Conservation (phyloP, 2,888 invertebrate genomes). For the Drosophila testacea region DNA sequence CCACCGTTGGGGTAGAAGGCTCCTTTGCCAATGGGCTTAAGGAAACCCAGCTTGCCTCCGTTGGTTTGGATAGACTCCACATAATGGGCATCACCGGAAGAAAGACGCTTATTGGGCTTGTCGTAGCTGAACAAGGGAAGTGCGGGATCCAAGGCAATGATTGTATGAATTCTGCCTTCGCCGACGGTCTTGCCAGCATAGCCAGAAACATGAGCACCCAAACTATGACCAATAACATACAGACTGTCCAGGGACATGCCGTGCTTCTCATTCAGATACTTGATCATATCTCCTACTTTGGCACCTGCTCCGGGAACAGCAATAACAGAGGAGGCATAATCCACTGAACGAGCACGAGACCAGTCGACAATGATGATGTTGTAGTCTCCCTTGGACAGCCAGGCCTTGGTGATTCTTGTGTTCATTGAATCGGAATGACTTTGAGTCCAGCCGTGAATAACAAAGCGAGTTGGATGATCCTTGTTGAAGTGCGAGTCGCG, state of each 20-base stretch:
- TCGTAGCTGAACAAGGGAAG: constrained; percentile 78
- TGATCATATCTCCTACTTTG: constrained; percentile 75
- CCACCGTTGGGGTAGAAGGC: constrained; percentile 87
- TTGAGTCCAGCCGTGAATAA: constrained; percentile 88
- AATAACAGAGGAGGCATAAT: constrained; percentile 87
- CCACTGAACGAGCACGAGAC: constrained; percentile 87
- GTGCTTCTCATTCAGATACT: constrained; percentile 85
- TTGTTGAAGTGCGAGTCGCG: constrained; percentile 61
- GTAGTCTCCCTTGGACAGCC: constrained; percentile 86
- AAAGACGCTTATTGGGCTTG: constrained; percentile 71
- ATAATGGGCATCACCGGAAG: constrained; percentile 76
- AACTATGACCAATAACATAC: constrained; percentile 87
- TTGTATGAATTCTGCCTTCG: constrained; percentile 86
- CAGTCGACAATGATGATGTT: constrained; percentile 88
- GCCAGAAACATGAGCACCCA: constrained; percentile 88
- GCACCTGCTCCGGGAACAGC: constrained; percentile 75
- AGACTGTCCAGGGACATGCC: constrained; percentile 85
- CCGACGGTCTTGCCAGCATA: constrained; percentile 87
- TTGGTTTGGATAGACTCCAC: constrained; percentile 84
- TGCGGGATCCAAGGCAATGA: constrained; percentile 86
- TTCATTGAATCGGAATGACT: constrained; percentile 84
- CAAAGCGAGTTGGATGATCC: constrained; percentile 61
- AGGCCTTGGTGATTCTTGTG: constrained; percentile 83
- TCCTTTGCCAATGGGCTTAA: constrained; percentile 84
- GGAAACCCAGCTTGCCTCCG: constrained; percentile 81